Conservation (phyloP, 64 coral and sea anemone genomes). For the Hydrozoanthus tunicans region DNA sequence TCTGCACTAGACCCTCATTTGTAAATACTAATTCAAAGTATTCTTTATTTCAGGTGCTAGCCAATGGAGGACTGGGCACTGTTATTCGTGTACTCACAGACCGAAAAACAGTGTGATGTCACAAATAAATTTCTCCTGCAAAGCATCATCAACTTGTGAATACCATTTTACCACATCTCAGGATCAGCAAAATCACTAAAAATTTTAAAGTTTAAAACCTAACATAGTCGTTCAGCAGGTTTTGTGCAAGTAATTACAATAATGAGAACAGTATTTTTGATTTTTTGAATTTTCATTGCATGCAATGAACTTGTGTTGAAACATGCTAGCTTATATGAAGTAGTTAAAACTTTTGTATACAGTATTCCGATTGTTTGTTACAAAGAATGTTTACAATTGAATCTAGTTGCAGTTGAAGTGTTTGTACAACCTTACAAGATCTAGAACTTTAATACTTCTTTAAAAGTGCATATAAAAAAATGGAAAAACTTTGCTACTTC, state of each 20-base stretch:
- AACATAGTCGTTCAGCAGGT: not conserved
- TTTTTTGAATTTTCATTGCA: not conserved
- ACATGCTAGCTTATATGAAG: not conserved
- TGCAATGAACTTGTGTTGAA: not conserved
- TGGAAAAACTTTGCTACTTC: too few relatives aligned
- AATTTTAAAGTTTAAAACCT: not conserved
- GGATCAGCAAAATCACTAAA: not conserved
- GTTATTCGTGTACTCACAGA: slow-evolving; percentile 93
- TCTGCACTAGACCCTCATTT: too few relatives aligned
- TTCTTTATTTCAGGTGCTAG: slow-evolving; percentile 67
- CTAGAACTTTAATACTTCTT: too few relatives aligned
- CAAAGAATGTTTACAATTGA: slow-evolving; percentile 3
- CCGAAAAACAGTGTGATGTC: slow-evolving; percentile 80
- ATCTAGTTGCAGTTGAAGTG: not conserved
- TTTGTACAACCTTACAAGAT: not conserved
- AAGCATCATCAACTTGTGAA: slow-evolving; percentile 3
- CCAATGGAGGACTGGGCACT: slow-evolving; percentile 73
- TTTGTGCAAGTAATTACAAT: not conserved
- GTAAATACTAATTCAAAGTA: not conserved
- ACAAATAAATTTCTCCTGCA: not conserved
- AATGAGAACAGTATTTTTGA: not conserved
- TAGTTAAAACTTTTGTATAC: slow-evolving; percentile 26
- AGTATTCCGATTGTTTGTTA: slow-evolving; percentile 33
- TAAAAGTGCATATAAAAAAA: too few relatives aligned
- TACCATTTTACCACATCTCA: not conserved